Conservation (phyloP, 2,888 invertebrate species). For the Drosophila pseudotakahashii region DNA sequence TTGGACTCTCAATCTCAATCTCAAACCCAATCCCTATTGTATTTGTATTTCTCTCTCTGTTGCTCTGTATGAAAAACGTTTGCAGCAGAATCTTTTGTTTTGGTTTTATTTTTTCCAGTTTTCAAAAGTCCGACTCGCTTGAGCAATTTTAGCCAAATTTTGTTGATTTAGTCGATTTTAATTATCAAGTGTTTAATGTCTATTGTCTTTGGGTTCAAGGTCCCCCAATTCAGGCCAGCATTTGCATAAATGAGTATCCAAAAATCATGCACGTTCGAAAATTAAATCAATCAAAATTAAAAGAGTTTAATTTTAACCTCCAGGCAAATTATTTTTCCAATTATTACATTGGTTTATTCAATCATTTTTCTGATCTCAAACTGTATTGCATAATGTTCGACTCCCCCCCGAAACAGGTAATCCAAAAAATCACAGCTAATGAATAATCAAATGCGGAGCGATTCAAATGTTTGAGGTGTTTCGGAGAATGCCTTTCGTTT, state of each 20-base stretch:
- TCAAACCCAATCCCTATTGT: slow-evolving; percentile 33
- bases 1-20: slow-evolving; percentile 21
- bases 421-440: slow-evolving; percentile 32
- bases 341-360: slow-evolving; percentile 3
- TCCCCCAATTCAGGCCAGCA: slow-evolving; percentile 28
- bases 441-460: slow-evolving; percentile 55
- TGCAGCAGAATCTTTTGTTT: slow-evolving; percentile 18
- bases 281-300: slow-evolving; percentile 39
- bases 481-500: slow-evolving; percentile 68
- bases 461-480: slow-evolving; percentile 13
- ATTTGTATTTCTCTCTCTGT: slow-evolving; percentile 10
- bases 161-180: slow-evolving; percentile 23
- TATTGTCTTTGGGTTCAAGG: slow-evolving; percentile 40
- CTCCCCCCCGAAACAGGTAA: slow-evolving; percentile 10
- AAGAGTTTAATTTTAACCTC: slow-evolving; percentile 8
- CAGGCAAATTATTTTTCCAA: slow-evolving; percentile 1
- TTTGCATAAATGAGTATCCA: slow-evolving; percentile 17
- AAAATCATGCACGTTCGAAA: slow-evolving; percentile 11
- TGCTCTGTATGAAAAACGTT: neutral
- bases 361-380: slow-evolving; percentile 4
- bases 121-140: slow-evolving; percentile 24
- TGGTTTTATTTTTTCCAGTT: slow-evolving; percentile 23
- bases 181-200: slow-evolving; percentile 39
- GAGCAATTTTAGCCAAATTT: slow-evolving; percentile 23
- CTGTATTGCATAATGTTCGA: slow-evolving; percentile 27